These are phyloP conservation scores for Sinodicranocentrus sp. DNA, from an alignment of 2,888 invertebrate species.

Conservation along the genomic window DNA sequence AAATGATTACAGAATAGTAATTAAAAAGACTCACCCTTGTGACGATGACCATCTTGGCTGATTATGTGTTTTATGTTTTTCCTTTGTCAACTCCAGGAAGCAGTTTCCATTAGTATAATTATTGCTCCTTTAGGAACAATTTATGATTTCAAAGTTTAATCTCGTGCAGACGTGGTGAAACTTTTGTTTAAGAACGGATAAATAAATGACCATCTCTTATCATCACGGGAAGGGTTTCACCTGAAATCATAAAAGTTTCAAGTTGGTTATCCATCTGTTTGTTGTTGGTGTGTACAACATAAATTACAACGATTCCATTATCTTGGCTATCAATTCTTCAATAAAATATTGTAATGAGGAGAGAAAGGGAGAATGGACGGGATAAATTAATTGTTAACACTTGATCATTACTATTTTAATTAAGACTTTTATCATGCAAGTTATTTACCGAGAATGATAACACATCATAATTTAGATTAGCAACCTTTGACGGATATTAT, in stretches of 20 bases:
- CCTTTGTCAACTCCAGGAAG: slow-evolving; percentile 17
- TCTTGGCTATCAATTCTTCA: too few species aligned
- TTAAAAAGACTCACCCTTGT: slow-evolving; percentile 69
- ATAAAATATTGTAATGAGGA: too few species aligned
- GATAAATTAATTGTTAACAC: too few species aligned
- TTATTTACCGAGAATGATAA: too few species aligned
- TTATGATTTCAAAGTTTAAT: neutral
- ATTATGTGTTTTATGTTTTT: neutral
- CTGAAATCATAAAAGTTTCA: slow-evolving; percentile 18
- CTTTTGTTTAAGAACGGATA: neutral
- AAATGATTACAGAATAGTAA: neutral
- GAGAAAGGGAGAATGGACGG: too few species aligned
- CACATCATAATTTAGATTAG: too few species aligned
- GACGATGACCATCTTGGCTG: slow-evolving; percentile 73
- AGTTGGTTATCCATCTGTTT: too few species aligned
- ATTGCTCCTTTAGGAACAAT: slow-evolving; percentile 24
- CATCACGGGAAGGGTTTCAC: slow-evolving; percentile 19
- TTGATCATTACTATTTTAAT: too few species aligned
- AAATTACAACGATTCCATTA: too few species aligned
- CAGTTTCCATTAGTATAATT: slow-evolving; percentile 42
- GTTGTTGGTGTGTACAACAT: too few species aligned
- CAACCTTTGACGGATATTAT: too few species aligned
- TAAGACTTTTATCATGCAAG: too few species aligned
- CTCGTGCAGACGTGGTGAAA: neutral
- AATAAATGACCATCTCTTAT: slow-evolving; percentile 9